Evolutionary conservation across 2,888 invertebrate species (phyloP).

Genomic region (Xanthorhoe designata): DNA sequence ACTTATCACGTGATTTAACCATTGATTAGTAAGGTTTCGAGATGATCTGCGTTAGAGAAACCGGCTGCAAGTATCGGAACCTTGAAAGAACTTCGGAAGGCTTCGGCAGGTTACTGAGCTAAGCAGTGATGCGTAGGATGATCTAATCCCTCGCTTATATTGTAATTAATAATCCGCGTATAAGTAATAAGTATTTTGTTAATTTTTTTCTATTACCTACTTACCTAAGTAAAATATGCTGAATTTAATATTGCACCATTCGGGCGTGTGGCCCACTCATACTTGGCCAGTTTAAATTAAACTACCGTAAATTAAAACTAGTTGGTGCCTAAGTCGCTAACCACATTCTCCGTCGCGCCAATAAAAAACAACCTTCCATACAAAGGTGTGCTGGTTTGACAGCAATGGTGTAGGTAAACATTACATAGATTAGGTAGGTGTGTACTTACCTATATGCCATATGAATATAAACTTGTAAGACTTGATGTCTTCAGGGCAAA

Average conservation of each 20-base stretch:
- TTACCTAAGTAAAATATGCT: too few species aligned
- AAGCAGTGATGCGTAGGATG: conserved; percentile 61
- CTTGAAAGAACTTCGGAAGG: conserved; percentile 52
- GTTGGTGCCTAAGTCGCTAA: not conserved
- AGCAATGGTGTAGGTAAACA: conserved; percentile 25
- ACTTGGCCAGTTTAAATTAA: not conserved
- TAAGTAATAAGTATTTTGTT: not conserved
- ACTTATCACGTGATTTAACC: too few species aligned
- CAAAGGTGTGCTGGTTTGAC: conserved; percentile 20
- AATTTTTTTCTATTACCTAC: too few species aligned
- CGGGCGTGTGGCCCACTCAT: too few species aligned
- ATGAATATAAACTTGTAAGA: too few species aligned
- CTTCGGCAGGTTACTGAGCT: conserved; percentile 60
- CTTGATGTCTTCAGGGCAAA: too few species aligned
- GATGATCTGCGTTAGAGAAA: conserved; percentile 27
- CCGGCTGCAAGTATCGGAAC: conserved; percentile 56
- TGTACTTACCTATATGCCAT: too few species aligned
- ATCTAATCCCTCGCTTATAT: conserved; percentile 51
- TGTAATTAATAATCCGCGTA: not conserved
- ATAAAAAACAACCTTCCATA: conserved; percentile 35
- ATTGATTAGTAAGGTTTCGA: conserved; percentile 25
- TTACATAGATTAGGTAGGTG: too few species aligned
- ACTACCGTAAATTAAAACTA: not conserved
- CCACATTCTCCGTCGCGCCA: conserved; percentile 24
- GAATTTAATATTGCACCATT: too few species aligned